Evolutionary conservation across 1,140 invertebrate genomes (phyloP).

Genomic region (Dendroctonus valens): DNA sequence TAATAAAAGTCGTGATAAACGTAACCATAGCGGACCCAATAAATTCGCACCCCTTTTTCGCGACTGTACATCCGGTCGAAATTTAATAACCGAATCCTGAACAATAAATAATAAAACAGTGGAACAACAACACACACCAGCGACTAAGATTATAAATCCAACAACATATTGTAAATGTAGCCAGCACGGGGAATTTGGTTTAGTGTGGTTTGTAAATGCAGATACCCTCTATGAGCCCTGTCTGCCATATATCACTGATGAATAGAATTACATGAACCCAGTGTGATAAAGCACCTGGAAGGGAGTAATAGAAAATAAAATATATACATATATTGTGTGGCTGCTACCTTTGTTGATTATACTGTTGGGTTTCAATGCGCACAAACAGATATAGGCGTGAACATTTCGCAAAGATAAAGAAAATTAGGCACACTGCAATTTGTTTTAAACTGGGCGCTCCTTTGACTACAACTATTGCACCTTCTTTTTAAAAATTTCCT

Average conservation of each 20-base stretch:
- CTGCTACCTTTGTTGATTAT: neutral
- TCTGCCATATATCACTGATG: slow-evolving; percentile 23
- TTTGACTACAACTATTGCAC: too few species aligned
- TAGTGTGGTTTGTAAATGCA: slow-evolving; percentile 15
- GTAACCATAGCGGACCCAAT: slow-evolving; percentile 7
- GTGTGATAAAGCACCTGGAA: slow-evolving; percentile 19
- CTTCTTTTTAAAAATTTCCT: too few species aligned
- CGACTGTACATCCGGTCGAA: slow-evolving; percentile 14
- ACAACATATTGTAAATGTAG: slow-evolving; percentile 26
- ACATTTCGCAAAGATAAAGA: too few species aligned
- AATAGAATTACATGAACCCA: slow-evolving; percentile 25
- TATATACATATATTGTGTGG: slow-evolving; percentile 1
- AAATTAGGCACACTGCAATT: too few species aligned
- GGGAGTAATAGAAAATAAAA: slow-evolving; percentile 22
- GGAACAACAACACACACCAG: slow-evolving; percentile 3
- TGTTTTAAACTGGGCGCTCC: too few species aligned
- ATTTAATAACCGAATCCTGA: slow-evolving; percentile 16
- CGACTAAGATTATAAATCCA: slow-evolving; percentile 21
- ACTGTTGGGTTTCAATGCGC: neutral
- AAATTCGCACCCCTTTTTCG: slow-evolving; percentile 10
- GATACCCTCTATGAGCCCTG: slow-evolving; percentile 22
- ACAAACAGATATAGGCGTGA: too few species aligned
- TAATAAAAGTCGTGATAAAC: slow-evolving; percentile 7
- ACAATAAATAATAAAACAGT: slow-evolving; percentile 19
- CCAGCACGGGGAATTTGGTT: slow-evolving; percentile 12